Evolutionary conservation across 2,797 vertebrate genomes (phyloP), one percentile per base, ranked within the genome.

Genomic region (Propithecus deckenii): DNA sequence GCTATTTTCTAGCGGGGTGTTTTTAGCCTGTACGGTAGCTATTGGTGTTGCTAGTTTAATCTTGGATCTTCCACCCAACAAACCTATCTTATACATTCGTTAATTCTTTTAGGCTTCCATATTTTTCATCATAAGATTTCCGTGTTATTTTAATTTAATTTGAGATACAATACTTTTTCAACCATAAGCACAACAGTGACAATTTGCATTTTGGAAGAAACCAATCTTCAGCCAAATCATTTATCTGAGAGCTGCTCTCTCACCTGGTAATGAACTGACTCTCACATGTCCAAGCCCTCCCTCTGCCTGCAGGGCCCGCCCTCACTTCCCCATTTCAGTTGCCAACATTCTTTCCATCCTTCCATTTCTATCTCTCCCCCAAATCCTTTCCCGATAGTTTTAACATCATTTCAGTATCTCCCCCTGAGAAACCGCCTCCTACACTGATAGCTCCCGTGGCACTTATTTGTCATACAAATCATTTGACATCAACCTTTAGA

Each of bases 51-150:
- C 69, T 63, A 81, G 38, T 85, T 92, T 74, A 69, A 92, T 74
- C 22, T 74, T 55, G 32, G 38, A 90, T 74, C 61, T 69, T 9
- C 11, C 35, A 79, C 32, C 57, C 50, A 75, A 35, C 17, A 28
- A 63, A 43, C 28, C 59, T 72, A 7, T 46, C 22, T 57, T 55
- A 38, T 86, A 84, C 83, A 78, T 65, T 67, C 35, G 30, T 38
- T 85, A 57, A 79, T 86, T 79, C 28, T 71, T 75, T 88, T 52
- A 5, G 17, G 9, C 1, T 92, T 90, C 38, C 11, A 18, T 35
- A 69, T 35, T 94, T 92, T 94, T 75, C 25, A 79, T 86, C 35
- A 79, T 72, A 86, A 71, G 38, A 93, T n/a, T 59, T 75, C 48
- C 69, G 6, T 83, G 46, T 87, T 92, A 84, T 57, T 95, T 86